These are phyloP conservation scores for Gambusia affinis DNA, from an alignment of 2,113 vertebrate species.

Conservation along the genomic window DNA sequence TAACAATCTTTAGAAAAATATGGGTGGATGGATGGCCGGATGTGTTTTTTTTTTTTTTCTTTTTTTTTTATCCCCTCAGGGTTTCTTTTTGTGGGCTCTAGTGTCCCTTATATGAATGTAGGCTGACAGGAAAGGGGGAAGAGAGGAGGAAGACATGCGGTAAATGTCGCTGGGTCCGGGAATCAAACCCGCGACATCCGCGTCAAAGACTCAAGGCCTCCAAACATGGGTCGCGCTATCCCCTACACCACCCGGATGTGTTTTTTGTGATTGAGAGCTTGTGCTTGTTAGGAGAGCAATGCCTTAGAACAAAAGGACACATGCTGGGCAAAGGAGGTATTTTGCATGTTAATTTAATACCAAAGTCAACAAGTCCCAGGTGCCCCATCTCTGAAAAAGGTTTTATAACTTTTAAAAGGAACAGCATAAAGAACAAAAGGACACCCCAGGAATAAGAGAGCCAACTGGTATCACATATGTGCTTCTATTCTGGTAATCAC, in stretches of 20 bases:
- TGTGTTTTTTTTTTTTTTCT: neutral
- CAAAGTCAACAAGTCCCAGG: conserved; percentile 42
- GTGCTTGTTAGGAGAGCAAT: conserved; percentile 3
- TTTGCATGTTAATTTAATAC: conserved; percentile 57
- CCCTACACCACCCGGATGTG: neutral
- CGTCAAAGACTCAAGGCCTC: too few species aligned
- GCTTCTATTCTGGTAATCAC: neutral
- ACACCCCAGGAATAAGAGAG: conserved; percentile 8
- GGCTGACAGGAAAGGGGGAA: too few species aligned
- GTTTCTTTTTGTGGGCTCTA: too few species aligned
- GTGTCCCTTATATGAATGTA: too few species aligned
- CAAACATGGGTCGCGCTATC: too few species aligned
- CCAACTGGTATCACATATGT: neutral
- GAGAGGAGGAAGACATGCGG: too few species aligned
- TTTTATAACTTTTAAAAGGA: conserved; percentile 38
- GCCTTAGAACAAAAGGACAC: conserved; percentile 35
- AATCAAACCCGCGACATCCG: too few species aligned
- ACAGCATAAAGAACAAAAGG: conserved; percentile 22
- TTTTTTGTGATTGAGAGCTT: neutral
- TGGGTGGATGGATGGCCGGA: too few species aligned
- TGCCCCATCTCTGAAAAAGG: conserved; percentile 17
- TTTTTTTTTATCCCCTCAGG: too few species aligned
- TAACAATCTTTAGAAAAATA: conserved; percentile 23
- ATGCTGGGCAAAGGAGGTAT: conserved; percentile 35
- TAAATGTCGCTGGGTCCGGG: too few species aligned